Percentiles rank a stretch among this genome's conserved stretches.
Evolutionary conservation across 2,797 vertebrate genomes (phyloP).

Genomic region (Hydrocynus forskahlii): DNA sequence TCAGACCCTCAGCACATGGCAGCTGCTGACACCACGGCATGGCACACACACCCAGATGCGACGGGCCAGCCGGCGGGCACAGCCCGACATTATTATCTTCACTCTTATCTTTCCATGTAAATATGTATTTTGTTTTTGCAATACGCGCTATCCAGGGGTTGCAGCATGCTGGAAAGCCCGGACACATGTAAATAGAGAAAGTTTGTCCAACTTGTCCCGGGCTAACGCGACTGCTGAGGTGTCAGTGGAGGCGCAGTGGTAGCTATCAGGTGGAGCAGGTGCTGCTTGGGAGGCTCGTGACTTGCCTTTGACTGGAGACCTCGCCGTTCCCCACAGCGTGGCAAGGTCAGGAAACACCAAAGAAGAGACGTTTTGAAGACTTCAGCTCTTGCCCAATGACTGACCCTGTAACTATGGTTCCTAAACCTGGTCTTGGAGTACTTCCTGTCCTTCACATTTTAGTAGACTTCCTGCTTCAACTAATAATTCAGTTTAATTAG

Average conservation of each 20-base stretch:
- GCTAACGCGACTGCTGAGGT: slow-evolving; percentile 47
- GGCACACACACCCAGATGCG: slow-evolving; percentile 52
- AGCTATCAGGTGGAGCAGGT: slow-evolving; percentile 36
- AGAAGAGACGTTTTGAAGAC: neutral
- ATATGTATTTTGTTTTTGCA: slow-evolving; percentile 62
- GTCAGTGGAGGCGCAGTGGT: slow-evolving; percentile 46
- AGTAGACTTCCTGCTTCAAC: neutral
- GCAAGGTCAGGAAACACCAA: slow-evolving; percentile 29
- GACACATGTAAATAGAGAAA: slow-evolving; percentile 63
- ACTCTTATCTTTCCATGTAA: slow-evolving; percentile 61
- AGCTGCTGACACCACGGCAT: slow-evolving; percentile 58
- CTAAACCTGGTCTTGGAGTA: neutral
- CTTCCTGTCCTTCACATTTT: neutral
- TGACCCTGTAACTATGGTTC: neutral
- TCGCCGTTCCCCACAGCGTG: neutral
- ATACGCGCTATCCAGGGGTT: slow-evolving; percentile 44
- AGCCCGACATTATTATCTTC: slow-evolving; percentile 54
- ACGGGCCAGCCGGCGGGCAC: slow-evolving; percentile 49
- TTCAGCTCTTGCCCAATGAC: neutral
- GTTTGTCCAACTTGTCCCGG: slow-evolving; percentile 61
- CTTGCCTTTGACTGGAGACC: slow-evolving; percentile 42
- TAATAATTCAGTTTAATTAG: neutral
- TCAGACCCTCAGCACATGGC: slow-evolving; percentile 53
- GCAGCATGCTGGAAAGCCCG: slow-evolving; percentile 45
- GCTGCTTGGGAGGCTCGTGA: slow-evolving; percentile 44